A percentile compares a stretch with the other conserved stretches of the same genome.
phyloP scores from a whole-genome alignment of 1,140 invertebrate genomes.

The Lerema accius region DNA sequence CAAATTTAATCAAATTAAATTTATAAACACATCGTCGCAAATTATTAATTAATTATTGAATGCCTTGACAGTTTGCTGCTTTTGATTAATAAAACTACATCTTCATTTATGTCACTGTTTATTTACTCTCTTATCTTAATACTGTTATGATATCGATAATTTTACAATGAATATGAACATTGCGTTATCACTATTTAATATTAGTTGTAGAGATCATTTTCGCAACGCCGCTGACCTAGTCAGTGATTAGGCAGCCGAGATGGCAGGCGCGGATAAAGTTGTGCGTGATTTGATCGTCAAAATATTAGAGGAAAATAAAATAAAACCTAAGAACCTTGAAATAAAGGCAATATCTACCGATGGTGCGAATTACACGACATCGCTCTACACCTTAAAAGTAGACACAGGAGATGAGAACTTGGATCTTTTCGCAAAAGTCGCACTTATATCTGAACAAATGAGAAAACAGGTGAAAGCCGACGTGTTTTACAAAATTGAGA shows the following conservation, averaged over 20 bases:
- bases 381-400: conserved; percentile 42
- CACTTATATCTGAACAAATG: conserved; percentile 42
- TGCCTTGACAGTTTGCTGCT: too few species aligned
- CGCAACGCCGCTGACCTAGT: conserved; percentile 40
- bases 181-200: neutral
- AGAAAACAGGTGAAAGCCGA: conserved; percentile 43
- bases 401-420: conserved; percentile 41
- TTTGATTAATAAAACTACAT: too few species aligned
- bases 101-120: too few species aligned
- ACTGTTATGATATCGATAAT: neutral
- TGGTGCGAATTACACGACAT: conserved; percentile 59
- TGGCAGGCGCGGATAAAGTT: conserved; percentile 47
- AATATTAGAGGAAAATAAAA: conserved; percentile 41
- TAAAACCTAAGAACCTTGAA: conserved; percentile 34
- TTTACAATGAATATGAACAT: neutral
- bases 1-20: too few species aligned
- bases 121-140: neutral
- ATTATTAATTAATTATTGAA: too few species aligned
- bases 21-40: too few species aligned
- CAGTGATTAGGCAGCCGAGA: conserved; percentile 22
- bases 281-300: conserved; percentile 46
- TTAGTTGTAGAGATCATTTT: neutral
- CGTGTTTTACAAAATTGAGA: conserved; percentile 52
- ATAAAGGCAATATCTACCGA: conserved; percentile 41
- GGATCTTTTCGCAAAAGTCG: conserved; percentile 65